These are phyloP conservation scores for Antheraea yamamai DNA, from an alignment of 2,888 invertebrate species.

Conservation along the genomic window DNA sequence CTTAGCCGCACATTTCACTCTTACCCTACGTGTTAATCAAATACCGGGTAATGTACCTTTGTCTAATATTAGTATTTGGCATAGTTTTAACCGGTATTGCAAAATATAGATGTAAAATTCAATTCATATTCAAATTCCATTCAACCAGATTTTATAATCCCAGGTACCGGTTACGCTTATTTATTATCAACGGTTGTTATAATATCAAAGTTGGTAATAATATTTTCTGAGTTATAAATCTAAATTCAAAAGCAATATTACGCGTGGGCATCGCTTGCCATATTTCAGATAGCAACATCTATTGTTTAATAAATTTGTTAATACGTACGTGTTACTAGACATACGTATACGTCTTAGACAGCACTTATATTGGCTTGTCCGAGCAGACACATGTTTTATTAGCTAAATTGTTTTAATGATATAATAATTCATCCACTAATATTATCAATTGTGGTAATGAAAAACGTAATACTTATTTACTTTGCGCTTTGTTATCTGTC, in stretches of 20 bases:
- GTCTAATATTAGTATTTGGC: background rate
- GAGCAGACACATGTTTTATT: constrained; percentile 21
- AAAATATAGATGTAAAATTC: background rate
- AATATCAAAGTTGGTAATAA: background rate
- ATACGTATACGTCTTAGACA: background rate
- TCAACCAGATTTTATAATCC: background rate
- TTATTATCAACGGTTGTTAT: background rate
- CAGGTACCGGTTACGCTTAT: background rate
- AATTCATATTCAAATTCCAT: background rate
- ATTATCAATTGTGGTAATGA: background rate
- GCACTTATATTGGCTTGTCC: background rate
- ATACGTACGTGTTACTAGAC: background rate
- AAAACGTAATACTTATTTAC: background rate
- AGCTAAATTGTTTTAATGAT: constrained; percentile 31
- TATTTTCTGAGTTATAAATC: background rate
- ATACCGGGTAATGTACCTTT: background rate
- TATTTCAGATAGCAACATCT: constrained; percentile 6
- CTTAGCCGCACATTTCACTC: no score
- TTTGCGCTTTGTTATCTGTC: no score
- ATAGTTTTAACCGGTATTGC: background rate
- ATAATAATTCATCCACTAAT: constrained; percentile 17
- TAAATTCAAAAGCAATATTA: background rate
- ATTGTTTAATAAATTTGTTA: constrained; percentile 9
- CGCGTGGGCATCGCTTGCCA: background rate
- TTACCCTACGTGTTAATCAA: no score